phyloP scores from a whole-genome alignment of 2,888 invertebrate species.

The Ariolimax columbianus region DNA sequence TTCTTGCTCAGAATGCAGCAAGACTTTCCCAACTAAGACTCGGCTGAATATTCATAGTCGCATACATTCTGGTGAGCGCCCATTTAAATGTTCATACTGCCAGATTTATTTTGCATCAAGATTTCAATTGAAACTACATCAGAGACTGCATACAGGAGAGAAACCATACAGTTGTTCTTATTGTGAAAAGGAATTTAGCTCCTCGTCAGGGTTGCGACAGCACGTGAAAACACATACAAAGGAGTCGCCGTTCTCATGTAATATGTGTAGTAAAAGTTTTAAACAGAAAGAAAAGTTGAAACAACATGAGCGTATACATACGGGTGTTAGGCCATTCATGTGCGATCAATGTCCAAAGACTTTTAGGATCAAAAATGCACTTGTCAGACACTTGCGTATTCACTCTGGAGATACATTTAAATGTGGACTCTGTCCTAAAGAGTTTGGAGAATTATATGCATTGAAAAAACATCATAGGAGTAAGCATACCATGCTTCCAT shows the following conservation, averaged over 20 bases:
- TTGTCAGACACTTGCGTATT: conserved; percentile 27
- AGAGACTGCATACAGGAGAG: conserved; percentile 26
- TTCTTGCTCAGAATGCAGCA: conserved; percentile 17
- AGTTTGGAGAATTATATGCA: conserved; percentile 29
- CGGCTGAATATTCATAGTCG: conserved; percentile 11
- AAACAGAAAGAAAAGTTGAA: conserved; percentile 32
- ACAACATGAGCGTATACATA: conserved; percentile 31
- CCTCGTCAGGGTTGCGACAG: conserved; percentile 16
- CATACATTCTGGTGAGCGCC: conserved; percentile 25
- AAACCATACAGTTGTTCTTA: conserved; percentile 26
- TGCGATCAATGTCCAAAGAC: conserved; percentile 29
- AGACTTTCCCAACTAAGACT: conserved; percentile 17
- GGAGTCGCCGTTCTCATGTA: neutral
- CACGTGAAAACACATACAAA: conserved; percentile 18
- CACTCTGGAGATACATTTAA: conserved; percentile 29
- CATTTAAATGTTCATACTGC: conserved; percentile 23
- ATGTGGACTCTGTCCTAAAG: conserved; percentile 13
- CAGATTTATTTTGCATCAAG: neutral
- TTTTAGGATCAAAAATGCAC: conserved; percentile 15
- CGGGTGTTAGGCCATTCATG: conserved; percentile 26
- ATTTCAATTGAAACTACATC: conserved; percentile 29
- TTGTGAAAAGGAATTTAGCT: conserved; percentile 25
- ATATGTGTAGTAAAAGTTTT: conserved; percentile 21
- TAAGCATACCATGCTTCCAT: conserved; percentile 2
- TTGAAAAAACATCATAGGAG: conserved; percentile 31